Conservation (phyloP, 2,797 vertebrate genomes). For the Lepus townsendii region DNA sequence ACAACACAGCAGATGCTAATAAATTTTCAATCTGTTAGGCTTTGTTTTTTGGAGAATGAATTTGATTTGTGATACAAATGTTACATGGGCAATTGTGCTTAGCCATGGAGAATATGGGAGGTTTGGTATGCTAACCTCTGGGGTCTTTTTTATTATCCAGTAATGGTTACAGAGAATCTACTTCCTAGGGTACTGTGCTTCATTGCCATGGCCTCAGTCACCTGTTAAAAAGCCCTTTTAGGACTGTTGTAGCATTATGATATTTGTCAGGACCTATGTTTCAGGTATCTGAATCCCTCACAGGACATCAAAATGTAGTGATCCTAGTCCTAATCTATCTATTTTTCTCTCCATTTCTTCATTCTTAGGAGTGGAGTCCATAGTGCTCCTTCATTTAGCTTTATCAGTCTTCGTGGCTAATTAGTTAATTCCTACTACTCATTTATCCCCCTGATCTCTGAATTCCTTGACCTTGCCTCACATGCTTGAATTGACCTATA, state of each 20-base stretch:
- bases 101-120: conserved; percentile 59
- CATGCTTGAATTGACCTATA: background rate
- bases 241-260: background rate
- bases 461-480: background rate
- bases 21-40: conserved; percentile 83
- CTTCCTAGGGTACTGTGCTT: background rate
- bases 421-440: background rate
- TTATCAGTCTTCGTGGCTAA: background rate
- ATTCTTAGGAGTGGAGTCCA: background rate
- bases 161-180: conserved; percentile 21
- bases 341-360: background rate
- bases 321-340: background rate
- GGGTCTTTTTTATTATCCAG: background rate
- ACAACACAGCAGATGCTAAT: conserved; percentile 74
- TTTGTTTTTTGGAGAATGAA: conserved; percentile 77
- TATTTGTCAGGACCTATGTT: background rate
- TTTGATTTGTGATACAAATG: conserved; percentile 76
- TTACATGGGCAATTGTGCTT: conserved; percentile 69
- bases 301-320: background rate
- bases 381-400: background rate
- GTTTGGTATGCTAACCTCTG: conserved; percentile 56
- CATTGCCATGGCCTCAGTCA: background rate
- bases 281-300: background rate
- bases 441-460: background rate
- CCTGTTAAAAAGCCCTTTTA: background rate